Evolutionary conservation across 2,797 vertebrate species (phyloP).

Genomic region (Ctenopoma kingsleyae): DNA sequence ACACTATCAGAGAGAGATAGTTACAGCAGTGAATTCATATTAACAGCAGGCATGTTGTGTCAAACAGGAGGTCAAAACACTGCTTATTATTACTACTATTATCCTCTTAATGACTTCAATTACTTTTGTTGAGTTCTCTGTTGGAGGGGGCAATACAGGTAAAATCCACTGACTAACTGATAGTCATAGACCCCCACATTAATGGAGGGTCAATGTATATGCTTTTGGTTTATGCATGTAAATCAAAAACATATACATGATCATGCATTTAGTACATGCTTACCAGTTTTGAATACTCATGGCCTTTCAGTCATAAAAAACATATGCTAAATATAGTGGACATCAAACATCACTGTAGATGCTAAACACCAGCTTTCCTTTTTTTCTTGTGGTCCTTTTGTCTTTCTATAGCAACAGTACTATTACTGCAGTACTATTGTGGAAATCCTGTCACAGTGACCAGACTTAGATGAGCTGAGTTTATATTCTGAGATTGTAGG

Average conservation of each 20-base stretch:
- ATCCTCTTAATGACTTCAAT: not conserved
- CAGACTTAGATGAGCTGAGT: slow-evolving; percentile 20
- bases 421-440: slow-evolving; percentile 27
- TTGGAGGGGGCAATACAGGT: not conserved
- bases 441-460: slow-evolving; percentile 17
- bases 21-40: not conserved
- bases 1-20: not conserved
- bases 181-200: too few species aligned
- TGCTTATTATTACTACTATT: too few species aligned
- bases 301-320: not conserved
- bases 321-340: not conserved
- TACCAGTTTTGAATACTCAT: not conserved
- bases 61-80: not conserved
- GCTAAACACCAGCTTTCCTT: not conserved
- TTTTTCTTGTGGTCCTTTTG: slow-evolving; percentile 8
- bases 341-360: not conserved
- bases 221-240: not conserved
- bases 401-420: not conserved
- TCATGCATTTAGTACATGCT: slow-evolving; percentile 17
- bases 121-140: not conserved
- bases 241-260: slow-evolving; percentile 13
- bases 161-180: not conserved
- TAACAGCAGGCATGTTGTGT: not conserved
- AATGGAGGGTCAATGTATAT: too few species aligned
- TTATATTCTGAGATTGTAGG: slow-evolving; percentile 41